Base-by-base conservation (phyloP, 2,888 invertebrate genomes). In the Branchellion lobata region DNA sequence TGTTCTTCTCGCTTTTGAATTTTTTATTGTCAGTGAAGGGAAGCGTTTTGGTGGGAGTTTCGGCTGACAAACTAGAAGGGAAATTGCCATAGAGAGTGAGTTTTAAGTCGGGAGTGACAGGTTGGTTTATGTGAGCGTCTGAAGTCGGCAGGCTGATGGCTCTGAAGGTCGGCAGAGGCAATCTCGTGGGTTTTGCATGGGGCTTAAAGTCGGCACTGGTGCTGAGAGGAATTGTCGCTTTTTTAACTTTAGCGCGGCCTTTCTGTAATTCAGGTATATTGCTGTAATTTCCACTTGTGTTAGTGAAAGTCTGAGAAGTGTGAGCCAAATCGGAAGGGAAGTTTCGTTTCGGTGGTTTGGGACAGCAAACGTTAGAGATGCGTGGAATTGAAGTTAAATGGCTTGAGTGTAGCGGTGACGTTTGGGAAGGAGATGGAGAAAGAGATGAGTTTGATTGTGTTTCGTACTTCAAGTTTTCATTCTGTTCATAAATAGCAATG, bases 1-100 rank as follows among this genome's bases (percentile, higher is more conserved):
- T 47, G 8, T 8, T 57, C 3, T 57, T n/a, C n/a, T 57, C 61
- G 24, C 61, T 57, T 57, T 57, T 57, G 61, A 57, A 57, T 57
- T 57, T 57, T 18, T 57, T 40, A 8, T 14, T 40, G 14, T 14
- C 40, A 8, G 5, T 40, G 8, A 5, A 5, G 5, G 40, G 40
- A 40, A 8, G 5, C 40, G 14, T 8, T 14, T 14, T 14, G 8
- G 40, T 8, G 40, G 40, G 14, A 40, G 40, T 5, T 8, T 40
- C 40, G 14, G 8, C 5, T 14, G 5, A 8, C 14, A 14, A 40
- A 40, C 8, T 8, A 8, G 14, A 40, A 14, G 14, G 5, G 14
- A 5, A 8, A 8, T 40, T 40, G 5, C 40, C 40, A 40, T 14
- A 40, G 14, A 5, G 5, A 40, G 5, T 14, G 40, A 40, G 8